A percentile compares a stretch with the other conserved stretches of the same genome.
These are phyloP conservation scores for Luperina testacea DNA, from an alignment of 2,888 invertebrate species.

Conservation along the genomic window DNA sequence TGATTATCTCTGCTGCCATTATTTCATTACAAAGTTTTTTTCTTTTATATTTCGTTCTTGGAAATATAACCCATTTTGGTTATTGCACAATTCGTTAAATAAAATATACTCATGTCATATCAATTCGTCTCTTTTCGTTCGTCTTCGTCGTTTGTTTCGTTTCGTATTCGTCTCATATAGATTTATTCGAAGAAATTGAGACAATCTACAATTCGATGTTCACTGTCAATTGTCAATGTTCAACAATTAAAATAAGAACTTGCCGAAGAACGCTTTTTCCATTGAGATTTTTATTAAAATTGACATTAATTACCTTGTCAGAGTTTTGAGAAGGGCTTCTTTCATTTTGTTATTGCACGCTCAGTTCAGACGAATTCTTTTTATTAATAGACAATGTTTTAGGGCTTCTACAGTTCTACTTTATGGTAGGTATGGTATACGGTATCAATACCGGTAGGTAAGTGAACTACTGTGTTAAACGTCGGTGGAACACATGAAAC, in stretches of 20 bases:
- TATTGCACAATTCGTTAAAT: neutral
- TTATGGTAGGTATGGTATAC: neutral
- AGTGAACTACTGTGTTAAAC: slow-evolving; percentile 28
- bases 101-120: too few relatives aligned
- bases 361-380: neutral
- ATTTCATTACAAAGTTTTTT: neutral
- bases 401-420: neutral
- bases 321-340: neutral
- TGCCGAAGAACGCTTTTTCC: neutral
- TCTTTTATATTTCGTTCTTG: neutral
- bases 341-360: neutral
- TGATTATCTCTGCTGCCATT: neutral
- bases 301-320: neutral
- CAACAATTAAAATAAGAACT: slow-evolving; percentile 4
- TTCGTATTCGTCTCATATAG: too few relatives aligned
- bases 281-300: neutral
- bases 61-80: neutral
- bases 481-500: slow-evolving; percentile 56
- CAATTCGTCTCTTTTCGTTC: too few relatives aligned
- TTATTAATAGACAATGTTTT: neutral
- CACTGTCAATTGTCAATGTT: neutral
- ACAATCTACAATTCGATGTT: neutral
- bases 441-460: slow-evolving; percentile 15
- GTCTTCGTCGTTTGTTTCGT: too few relatives aligned
- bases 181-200: neutral